Evolutionary conservation across 2,797 vertebrate species (phyloP).

Genomic region (Clarias fuscus): DNA sequence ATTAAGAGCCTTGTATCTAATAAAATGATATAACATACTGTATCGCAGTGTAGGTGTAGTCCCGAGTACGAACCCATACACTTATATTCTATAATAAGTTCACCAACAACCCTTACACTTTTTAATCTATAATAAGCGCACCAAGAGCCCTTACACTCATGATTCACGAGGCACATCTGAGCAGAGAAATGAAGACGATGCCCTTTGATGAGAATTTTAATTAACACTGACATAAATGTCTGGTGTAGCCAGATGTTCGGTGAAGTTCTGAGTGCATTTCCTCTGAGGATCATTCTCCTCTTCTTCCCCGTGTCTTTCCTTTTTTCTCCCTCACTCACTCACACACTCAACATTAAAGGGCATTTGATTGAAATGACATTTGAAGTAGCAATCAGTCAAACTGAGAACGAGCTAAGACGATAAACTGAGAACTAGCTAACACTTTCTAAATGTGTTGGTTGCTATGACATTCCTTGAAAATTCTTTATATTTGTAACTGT

Average conservation of each 20-base stretch:
- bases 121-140: slow-evolving; percentile 21
- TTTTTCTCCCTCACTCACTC: slow-evolving; percentile 7
- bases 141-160: slow-evolving; percentile 19
- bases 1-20: background rate
- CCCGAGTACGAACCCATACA: slow-evolving; percentile 25
- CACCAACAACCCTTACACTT: slow-evolving; percentile 27
- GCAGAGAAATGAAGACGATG: slow-evolving; percentile 41
- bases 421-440: slow-evolving; percentile 31
- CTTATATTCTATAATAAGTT: slow-evolving; percentile 66
- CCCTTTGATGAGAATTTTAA: slow-evolving; percentile 43
- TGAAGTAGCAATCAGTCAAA: slow-evolving; percentile 43
- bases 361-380: slow-evolving; percentile 41
- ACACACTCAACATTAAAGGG: slow-evolving; percentile 27
- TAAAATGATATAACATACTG: background rate
- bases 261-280: slow-evolving; percentile 33
- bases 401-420: slow-evolving; percentile 28
- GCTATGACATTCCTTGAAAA: slow-evolving; percentile 53
- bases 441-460: slow-evolving; percentile 47
- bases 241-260: slow-evolving; percentile 36
- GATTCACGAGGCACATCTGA: slow-evolving; percentile 33
- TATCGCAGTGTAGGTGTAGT: background rate
- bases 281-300: slow-evolving; percentile 28
- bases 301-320: slow-evolving; percentile 15
- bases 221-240: slow-evolving; percentile 42
- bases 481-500: slow-evolving; percentile 26